Base-by-base conservation (phyloP, 2,113 vertebrate genomes). In the Sinosuthora webbiana region DNA sequence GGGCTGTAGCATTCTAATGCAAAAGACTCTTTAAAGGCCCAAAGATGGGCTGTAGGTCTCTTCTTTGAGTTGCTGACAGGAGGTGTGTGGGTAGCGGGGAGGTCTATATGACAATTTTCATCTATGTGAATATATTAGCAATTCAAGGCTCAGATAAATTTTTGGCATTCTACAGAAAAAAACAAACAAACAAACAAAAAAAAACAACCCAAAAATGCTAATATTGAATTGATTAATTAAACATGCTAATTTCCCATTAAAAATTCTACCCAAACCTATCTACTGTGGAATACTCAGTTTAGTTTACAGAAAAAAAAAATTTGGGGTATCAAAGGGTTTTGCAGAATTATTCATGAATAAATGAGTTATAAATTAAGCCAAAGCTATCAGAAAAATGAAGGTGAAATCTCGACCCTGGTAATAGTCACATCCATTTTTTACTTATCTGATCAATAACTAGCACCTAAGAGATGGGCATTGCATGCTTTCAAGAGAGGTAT, bases 381-480 rank as follows among this genome's bases (percentile, higher is more conserved):
- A 95, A 59, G 11, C 22, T 35, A 44, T 35, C 10, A 44, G 59
- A 93, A 90, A 62, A 86, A 49, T 28, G 4, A 86, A 83, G 52
- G 47, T 59, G 47, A 81, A 90, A 78, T 82, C 53, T 78, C 62
- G 56, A 52, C 31, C 23, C 9, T n/a, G 39, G 11, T 20, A 56
- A 67, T 23, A 49, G 23, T 53, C 37, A 53, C 17, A 15, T 11
- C 19, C 0, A 0, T 16, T 87, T 90, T 78, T 85, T 0, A 37
- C 21, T 86, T 50, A 42, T 27, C 59, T 67, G 30, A 80, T 56
- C 30, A 82, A 45, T 49, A 75, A 71, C n/a, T 85, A 74, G 23
- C 27, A 70, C 47, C 67, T 47, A 85, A 37, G 37, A 90, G 45
- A 50, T 22, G 27, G 17, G 5, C 30, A 77, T 1, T 63, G 23